Conservation (phyloP, 2,113 vertebrate genomes). For the Dascyllus trimaculatus region DNA sequence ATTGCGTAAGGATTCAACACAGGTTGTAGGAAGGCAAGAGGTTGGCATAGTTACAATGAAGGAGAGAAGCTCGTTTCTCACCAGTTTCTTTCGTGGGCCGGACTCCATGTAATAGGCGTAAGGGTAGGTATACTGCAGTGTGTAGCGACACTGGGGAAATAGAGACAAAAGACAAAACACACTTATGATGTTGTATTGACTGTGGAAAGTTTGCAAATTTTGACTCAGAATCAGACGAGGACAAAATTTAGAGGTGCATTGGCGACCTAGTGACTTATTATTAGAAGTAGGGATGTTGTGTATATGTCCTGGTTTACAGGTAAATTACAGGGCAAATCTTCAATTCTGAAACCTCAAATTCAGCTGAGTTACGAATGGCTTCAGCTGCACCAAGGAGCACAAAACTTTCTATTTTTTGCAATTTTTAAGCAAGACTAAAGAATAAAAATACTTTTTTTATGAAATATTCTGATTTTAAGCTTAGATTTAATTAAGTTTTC, state of each 20-base stretch:
- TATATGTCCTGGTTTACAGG: too few relatives aligned
- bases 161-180: constrained; percentile 6
- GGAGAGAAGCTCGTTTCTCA: constrained; percentile 78
- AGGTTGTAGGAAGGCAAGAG: background rate
- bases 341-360: too few relatives aligned
- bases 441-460: too few relatives aligned
- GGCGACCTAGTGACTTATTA: too few relatives aligned
- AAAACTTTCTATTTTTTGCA: too few relatives aligned
- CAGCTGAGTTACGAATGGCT: too few relatives aligned
- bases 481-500: too few relatives aligned
- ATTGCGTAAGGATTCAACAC: background rate
- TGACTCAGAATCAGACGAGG: background rate
- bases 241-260: background rate
- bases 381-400: too few relatives aligned
- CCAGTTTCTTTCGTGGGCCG: constrained; percentile 97
- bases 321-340: too few relatives aligned
- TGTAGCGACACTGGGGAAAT: constrained; percentile 93
- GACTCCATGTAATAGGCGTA: constrained; percentile 99
- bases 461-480: too few relatives aligned
- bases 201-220: background rate
- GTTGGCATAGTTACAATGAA: background rate
- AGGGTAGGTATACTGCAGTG: constrained; percentile 98
- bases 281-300: too few relatives aligned
- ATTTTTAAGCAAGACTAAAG: too few relatives aligned
- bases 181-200: background rate